phyloP scores from a whole-genome alignment of 2,888 invertebrate genomes.

The Cecidostiba fungosa region DNA sequence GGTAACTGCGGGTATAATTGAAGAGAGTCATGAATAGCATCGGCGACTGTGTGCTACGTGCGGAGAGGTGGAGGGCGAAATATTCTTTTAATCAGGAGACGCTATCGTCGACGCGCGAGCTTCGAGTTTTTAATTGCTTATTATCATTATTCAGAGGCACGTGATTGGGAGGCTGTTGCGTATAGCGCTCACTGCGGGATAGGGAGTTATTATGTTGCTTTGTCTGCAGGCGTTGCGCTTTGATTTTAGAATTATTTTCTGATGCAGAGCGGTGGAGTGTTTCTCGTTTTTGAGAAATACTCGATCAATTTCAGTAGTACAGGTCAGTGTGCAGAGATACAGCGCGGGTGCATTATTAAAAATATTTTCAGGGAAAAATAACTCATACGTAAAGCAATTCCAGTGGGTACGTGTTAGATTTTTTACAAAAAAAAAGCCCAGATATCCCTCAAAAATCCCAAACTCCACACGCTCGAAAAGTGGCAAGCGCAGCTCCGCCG shows the following conservation, averaged over 20 bases:
- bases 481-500: slow-evolving; percentile 1
- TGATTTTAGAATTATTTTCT: not conserved
- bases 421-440: not conserved
- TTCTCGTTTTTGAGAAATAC: too few relatives aligned
- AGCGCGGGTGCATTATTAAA: too few relatives aligned
- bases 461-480: not conserved
- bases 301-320: not conserved
- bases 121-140: slow-evolving; percentile 59
- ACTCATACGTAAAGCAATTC: too few relatives aligned
- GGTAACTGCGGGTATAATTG: slow-evolving; percentile 59
- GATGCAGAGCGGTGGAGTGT: too few relatives aligned
- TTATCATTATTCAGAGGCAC: too few relatives aligned
- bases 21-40: slow-evolving; percentile 58
- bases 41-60: not conserved
- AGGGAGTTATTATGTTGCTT: too few relatives aligned
- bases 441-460: not conserved
- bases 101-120: not conserved
- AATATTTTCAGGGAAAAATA: too few relatives aligned
- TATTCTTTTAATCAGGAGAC: slow-evolving; percentile 54
- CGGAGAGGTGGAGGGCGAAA: not conserved
- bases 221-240: too few relatives aligned
- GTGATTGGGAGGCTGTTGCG: slow-evolving; percentile 45
- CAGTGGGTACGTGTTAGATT: too few relatives aligned
- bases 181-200: too few relatives aligned
- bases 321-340: not conserved